Evolutionary conservation across 2,113 vertebrate species (phyloP).

Genomic region (Mola mola): DNA sequence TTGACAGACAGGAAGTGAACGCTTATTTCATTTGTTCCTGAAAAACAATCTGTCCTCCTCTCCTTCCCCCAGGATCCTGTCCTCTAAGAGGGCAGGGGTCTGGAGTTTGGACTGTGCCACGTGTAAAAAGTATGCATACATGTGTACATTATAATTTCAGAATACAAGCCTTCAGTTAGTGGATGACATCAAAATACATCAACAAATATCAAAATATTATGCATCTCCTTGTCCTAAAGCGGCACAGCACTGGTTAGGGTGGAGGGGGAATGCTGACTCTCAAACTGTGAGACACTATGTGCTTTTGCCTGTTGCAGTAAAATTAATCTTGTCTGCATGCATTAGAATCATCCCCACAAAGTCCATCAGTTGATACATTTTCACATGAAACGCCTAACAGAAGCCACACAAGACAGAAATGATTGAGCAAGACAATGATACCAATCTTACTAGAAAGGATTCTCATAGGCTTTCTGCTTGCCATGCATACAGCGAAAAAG

Average conservation of each 20-base stretch:
- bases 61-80: not conserved
- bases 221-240: conserved; percentile 10
- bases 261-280: conserved; percentile 29
- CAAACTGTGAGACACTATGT: conserved; percentile 13
- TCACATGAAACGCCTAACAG: conserved; percentile 18
- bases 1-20: not conserved
- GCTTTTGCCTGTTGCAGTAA: conserved; percentile 22
- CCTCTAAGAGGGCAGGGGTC: conserved; percentile 15
- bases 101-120: no score
- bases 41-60: not conserved
- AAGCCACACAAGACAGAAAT: conserved; percentile 17
- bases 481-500: conserved; percentile 8
- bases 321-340: conserved; percentile 35
- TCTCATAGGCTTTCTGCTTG: conserved; percentile 6
- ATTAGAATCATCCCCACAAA: conserved; percentile 18
- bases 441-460: not conserved
- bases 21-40: conserved; percentile 8
- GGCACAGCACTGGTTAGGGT: conserved; percentile 14
- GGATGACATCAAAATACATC: no score
- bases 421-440: conserved; percentile 1
- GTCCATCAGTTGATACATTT: conserved; percentile 31
- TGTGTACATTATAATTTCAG: no score
- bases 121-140: not conserved
- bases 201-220: conserved; percentile 5
- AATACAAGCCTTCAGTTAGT: no score